Base-by-base conservation (phyloP, 30 jellyfish, hydroid and myxozoan genomes). In the Rhopilema esculentum region DNA sequence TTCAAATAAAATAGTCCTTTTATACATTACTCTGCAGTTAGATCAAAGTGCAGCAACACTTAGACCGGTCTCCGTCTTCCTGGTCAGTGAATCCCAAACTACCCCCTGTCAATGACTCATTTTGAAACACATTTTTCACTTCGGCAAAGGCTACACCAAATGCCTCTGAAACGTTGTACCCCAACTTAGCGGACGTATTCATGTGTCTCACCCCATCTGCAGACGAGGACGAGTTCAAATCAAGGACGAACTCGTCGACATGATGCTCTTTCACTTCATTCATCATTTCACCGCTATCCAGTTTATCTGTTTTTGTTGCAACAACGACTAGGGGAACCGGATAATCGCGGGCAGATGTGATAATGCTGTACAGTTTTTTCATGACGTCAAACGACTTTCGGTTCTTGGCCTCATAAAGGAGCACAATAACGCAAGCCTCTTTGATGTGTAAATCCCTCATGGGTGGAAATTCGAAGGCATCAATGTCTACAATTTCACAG, bases 391-490 rank as follows among this genome's bases (percentile, higher is more conserved):
- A 84, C 8, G 92, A 84, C 71, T 84, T 84, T 27, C 75, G 75
- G 53, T 84, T 84, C n/a, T 72, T 65, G 33, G 71, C 87, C 49
- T 84, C 92, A 75, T 84, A 84, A 18, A 72, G 67, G 27, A 84
- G 75, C 81, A 84, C 71, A 16, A 84, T 49, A 2, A 84, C 71
- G 33, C 69, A 24, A 7, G 92, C 87, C 16, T 72, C 85, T 84
- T 84, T 84, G 71, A 84, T 66, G 62, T 75, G 73, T 61, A 84
- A 64, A 53, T 84, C 92, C 27, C 92, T 26, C 83, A 69, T 77
- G 4, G 92, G 87, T 49, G 92, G 92, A 40, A 84, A 84, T 24
- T 84, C 92, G 27, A 84, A 84, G n/a, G 92, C 80, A 69, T 71
- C 87, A 28, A 84, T 84, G 4, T 84, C 92, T 1, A 84, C 62